A percentile compares a stretch with the other conserved stretches of the same genome.
phyloP scores from a whole-genome alignment of 2,797 vertebrate genomes.

The Malurus splendens region DNA sequence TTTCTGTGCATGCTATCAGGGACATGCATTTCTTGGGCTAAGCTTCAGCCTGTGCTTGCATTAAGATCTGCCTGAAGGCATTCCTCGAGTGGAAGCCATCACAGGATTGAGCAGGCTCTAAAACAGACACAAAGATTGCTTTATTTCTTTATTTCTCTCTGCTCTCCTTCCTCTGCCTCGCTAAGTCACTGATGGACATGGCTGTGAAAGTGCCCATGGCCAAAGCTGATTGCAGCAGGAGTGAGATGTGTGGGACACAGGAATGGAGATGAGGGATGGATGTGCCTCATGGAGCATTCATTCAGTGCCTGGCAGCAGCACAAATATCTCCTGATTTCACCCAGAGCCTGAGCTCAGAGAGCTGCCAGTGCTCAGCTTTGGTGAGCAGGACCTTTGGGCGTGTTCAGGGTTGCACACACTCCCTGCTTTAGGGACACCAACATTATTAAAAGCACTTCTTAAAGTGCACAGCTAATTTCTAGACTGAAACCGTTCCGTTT shows the following conservation, averaged over 20 bases:
- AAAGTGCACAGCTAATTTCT: background rate
- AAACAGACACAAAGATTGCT: background rate
- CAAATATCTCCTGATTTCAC: background rate
- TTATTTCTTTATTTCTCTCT: background rate
- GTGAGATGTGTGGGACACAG: background rate
- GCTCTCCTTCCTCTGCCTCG: background rate
- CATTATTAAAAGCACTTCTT: background rate
- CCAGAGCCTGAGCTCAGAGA: background rate
- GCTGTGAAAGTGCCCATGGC: background rate
- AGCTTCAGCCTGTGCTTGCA: conserved; percentile 1
- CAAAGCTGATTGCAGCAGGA: background rate
- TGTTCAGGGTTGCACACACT: background rate
- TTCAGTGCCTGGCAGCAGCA: background rate
- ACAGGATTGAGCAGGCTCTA: background rate
- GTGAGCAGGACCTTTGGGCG: background rate
- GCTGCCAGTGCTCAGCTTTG: background rate
- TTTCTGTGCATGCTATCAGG: conserved; percentile 44
- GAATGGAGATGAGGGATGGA: background rate
- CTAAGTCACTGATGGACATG: background rate
- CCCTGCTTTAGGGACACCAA: background rate
- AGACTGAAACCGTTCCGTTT: background rate
- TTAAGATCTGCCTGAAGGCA: background rate
- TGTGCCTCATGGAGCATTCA: background rate
- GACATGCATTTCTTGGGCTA: background rate
- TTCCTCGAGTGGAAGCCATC: background rate